Evolutionary conservation across 2,888 invertebrate species (phyloP).

Genomic region (Sinhomidia bicolor): DNA sequence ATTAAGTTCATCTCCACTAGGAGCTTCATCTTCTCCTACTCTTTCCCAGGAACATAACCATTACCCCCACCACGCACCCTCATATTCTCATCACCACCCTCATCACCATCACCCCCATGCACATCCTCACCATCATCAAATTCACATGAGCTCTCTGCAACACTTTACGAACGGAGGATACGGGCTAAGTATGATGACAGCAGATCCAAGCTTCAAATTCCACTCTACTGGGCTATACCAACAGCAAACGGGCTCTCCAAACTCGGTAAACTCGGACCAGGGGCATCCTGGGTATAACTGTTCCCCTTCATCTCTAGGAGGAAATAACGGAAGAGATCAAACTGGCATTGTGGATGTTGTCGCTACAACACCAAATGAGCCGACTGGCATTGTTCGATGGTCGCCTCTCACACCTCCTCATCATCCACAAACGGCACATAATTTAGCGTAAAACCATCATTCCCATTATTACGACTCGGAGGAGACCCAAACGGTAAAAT

Average conservation of each 20-base stretch:
- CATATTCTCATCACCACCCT: constrained; percentile 53
- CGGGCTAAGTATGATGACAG: constrained; percentile 50
- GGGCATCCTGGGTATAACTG: constrained; percentile 45
- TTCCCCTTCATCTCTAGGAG: constrained; percentile 13
- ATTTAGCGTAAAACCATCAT: constrained; percentile 53
- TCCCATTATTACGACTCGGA: not conserved
- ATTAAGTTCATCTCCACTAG: constrained; percentile 34
- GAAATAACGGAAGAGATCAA: constrained; percentile 56
- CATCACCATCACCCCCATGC: constrained; percentile 52
- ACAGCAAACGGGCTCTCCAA: constrained; percentile 61
- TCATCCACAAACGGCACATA: constrained; percentile 65
- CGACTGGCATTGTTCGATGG: constrained; percentile 71
- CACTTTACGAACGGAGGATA: constrained; percentile 59
- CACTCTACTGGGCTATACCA: constrained; percentile 37
- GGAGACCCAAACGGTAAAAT: not conserved
- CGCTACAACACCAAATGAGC: constrained; percentile 47
- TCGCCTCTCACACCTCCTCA: constrained; percentile 78
- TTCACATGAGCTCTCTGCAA: constrained; percentile 62
- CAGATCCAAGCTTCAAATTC: constrained; percentile 51
- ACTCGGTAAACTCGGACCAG: constrained; percentile 57
- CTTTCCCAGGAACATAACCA: constrained; percentile 36
- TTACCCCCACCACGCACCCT: constrained; percentile 52
- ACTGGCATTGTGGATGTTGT: constrained; percentile 61
- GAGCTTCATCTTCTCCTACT: constrained; percentile 50
- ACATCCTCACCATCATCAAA: constrained; percentile 60